Conservation (phyloP, 2,797 vertebrate genomes). For the Eidolon dupreanum region DNA sequence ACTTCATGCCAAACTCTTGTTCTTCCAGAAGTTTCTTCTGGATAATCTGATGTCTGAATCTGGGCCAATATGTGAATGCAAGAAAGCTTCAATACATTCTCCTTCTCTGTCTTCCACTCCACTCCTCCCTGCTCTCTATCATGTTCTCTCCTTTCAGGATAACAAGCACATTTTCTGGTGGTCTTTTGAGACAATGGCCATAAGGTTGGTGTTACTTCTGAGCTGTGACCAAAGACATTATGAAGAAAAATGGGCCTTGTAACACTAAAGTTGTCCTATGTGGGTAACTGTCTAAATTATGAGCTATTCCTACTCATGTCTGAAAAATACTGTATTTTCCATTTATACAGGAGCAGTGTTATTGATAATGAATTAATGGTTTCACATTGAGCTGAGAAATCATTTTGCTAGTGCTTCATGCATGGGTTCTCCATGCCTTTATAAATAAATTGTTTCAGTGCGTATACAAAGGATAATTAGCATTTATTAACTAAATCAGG, state of each 20-base stretch:
- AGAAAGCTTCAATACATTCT: not conserved
- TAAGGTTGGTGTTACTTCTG: constrained; percentile 11
- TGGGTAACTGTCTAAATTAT: not conserved
- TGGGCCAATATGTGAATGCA: not conserved
- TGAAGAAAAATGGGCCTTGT: not conserved
- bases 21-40: not conserved
- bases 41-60: not conserved
- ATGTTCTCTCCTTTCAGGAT: not conserved
- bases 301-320: not conserved
- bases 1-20: not conserved
- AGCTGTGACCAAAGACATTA: not conserved
- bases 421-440: not conserved
- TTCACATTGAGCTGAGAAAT: constrained; percentile 54
- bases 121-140: not conserved
- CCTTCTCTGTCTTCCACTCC: not conserved
- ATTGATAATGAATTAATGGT: constrained; percentile 44
- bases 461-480: not conserved
- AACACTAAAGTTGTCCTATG: not conserved
- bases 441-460: not conserved
- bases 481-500: constrained; percentile 31
- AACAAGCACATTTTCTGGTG: not conserved
- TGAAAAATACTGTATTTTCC: not conserved
- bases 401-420: constrained; percentile 1
- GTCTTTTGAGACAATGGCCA: not conserved
- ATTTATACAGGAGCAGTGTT: constrained; percentile 22